Evolutionary conservation across 2,888 invertebrate species (phyloP).

Genomic region (Ophion costatus): DNA sequence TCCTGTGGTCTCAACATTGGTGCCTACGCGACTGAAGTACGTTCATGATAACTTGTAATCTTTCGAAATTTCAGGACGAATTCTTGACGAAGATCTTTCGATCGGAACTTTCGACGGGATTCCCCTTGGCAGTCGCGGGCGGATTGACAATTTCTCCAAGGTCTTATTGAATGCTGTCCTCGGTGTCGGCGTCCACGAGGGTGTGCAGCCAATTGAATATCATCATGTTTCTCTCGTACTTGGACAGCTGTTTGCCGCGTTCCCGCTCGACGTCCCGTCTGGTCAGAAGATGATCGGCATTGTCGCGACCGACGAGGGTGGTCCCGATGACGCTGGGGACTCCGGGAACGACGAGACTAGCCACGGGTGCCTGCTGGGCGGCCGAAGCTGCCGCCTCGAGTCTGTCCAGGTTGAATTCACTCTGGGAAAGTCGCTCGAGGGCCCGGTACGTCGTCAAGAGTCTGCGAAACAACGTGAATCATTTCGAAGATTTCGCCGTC

Average conservation of each 20-base stretch:
- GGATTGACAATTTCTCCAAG: neutral
- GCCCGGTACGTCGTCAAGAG: constrained; percentile 92
- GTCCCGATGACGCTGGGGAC: constrained; percentile 81
- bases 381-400: constrained; percentile 87
- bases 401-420: constrained; percentile 92
- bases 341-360: constrained; percentile 83
- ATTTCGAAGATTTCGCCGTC: neutral
- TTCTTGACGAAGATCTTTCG: no score
- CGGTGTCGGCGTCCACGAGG: constrained; percentile 89
- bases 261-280: constrained; percentile 92
- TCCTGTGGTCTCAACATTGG: neutral
- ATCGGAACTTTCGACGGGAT: neutral
- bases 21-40: neutral
- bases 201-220: constrained; percentile 97
- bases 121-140: constrained; percentile 5
- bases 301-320: constrained; percentile 83
- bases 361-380: constrained; percentile 80
- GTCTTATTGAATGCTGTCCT: constrained; percentile 73
- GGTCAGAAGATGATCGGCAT: constrained; percentile 85
- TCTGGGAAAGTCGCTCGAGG: constrained; percentile 91
- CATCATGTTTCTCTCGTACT: constrained; percentile 97
- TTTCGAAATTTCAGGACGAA: no score
- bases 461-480: constrained; percentile 78
- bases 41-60: neutral
- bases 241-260: constrained; percentile 92